Base-by-base conservation (phyloP, 1,140 invertebrate species). In the Tachypleus tridentatus region DNA sequence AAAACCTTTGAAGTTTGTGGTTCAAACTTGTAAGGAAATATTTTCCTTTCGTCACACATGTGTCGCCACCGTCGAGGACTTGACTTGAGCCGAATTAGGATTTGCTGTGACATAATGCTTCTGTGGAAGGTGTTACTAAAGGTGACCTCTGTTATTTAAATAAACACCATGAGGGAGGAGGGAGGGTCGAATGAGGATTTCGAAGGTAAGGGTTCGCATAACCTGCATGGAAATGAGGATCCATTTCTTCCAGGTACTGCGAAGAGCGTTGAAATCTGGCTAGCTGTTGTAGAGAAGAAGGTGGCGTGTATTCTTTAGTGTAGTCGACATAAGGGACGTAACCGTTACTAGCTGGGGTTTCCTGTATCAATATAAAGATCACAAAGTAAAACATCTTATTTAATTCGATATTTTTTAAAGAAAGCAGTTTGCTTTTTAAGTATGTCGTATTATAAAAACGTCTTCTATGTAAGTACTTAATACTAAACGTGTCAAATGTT, bases 251-350 rank as follows among this genome's bases (percentile, higher is more conserved):
- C 75, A 82, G 74, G 62, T 80, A 81, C 70, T 82, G 79, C 11
- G 80, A 75, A 48, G 77, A 60, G 61, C 66, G 60, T 51, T 78
- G 51, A 76, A 76, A 63, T 77, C 81, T 70, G 81, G 54, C 65
- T 10, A 61, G 63, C n/a, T 63, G 66, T 59, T 70, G 67, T 67
- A 72, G n/a, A n/a, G n/a, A 29, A 58, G 79, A 80, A 8, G 88
- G 87, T 5, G 87, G 88, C 72, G 86, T 90, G 78, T 92, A 92
- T 76, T 93, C 90, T 61, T 86, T 77, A 51, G 82, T 80, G 74
- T 92, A 93, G 73, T 93, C 89, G 56, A 89, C 87, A 78, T 92
- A 92, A 9, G 88, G 88, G 51, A 91, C 87, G 76, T 92, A 93
- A 48, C 89, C 91, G 71, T 92, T 92, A 77, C 86, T 88, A 74